Evolutionary conservation across 1,140 invertebrate genomes (phyloP), one percentile per base, ranked within the genome.

Genomic region (Drosophila saltans): DNA sequence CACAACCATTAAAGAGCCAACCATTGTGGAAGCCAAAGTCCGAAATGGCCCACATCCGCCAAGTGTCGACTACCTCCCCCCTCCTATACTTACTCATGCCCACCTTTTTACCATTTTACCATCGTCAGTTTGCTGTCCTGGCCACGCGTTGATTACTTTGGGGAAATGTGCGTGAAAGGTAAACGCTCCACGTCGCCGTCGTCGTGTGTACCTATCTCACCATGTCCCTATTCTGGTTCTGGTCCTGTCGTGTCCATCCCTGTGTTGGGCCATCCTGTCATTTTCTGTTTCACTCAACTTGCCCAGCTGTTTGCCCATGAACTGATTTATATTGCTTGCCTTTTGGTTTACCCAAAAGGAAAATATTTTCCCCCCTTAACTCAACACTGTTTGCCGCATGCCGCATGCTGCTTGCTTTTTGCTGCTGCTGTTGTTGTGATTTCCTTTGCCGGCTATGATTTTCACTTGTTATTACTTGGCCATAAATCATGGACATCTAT

Each of bases 121-220:
- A 24, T 39, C 48, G 70, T 45, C 62, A 70, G 75, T 86, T 79
- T 84, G 77, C 69, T 86, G 80, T 52, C 21, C 76, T 76, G 82
- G 80, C 80, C 76, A 67, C 76, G 83, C 69, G 76, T 88, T 88
- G 83, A 88, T 88, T 88, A 88, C 83, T 89, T 89, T 88, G 83
- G 83, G 83, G 83, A 89, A 88, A 89, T 88, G 80, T 88, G 83
- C 80, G 83, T 88, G 65, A 80, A 89, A 88, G 83, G 80, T 70
- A 88, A 78, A 88, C 83, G 83, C 65, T 52, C 45, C 21, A 10
- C 65, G 72, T 16, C 16, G 16, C 16, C 16, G 16, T 16, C 16
- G 16, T 16, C 16, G 16, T 16, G 16, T 74, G 71, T 79, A 81
- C 69, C 80, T 88, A 73, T 57, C 65, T 26, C 45, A 52, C 45